phyloP scores from a whole-genome alignment of 2,888 invertebrate genomes.

The Epistrophe eligans region DNA sequence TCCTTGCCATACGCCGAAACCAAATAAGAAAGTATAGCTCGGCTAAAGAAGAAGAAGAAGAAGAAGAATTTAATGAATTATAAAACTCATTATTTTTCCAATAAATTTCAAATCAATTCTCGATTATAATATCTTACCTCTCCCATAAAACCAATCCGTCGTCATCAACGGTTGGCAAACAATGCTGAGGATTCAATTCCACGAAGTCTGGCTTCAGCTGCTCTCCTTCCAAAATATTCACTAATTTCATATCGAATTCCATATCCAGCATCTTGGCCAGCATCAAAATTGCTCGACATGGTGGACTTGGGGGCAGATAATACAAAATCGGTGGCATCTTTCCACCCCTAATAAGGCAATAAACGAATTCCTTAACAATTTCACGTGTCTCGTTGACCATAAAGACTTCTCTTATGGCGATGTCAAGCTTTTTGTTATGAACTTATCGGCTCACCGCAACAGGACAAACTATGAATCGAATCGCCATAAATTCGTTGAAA shows the following conservation, averaged over 20 bases:
- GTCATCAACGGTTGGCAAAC: slow-evolving; percentile 86
- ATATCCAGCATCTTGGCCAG: slow-evolving; percentile 86
- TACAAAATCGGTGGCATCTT: slow-evolving; percentile 85
- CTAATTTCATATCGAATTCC: slow-evolving; percentile 86
- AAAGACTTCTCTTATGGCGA: slow-evolving; percentile 28
- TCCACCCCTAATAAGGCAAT: slow-evolving; percentile 83
- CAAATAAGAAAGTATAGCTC: slow-evolving; percentile 86
- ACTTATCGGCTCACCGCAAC: slow-evolving; percentile 60
- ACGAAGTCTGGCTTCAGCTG: slow-evolving; percentile 87
- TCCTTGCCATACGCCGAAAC: slow-evolving; percentile 86
- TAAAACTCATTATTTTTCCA: slow-evolving; percentile 38
- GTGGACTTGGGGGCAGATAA: slow-evolving; percentile 86
- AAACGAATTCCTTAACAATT: slow-evolving; percentile 84
- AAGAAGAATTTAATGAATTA: slow-evolving; percentile 15
- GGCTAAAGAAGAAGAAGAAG: slow-evolving; percentile 77
- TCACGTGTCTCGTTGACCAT: slow-evolving; percentile 81
- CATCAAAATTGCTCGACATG: slow-evolving; percentile 86
- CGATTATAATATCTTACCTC: slow-evolving; percentile 78
- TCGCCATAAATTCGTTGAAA: slow-evolving; percentile 11
- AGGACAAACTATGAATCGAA: slow-evolving; percentile 41
- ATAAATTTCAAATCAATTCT: slow-evolving; percentile 13
- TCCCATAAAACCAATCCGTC: slow-evolving; percentile 85
- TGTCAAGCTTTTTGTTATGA: slow-evolving; percentile 22
- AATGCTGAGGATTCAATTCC: slow-evolving; percentile 85
- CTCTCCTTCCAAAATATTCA: slow-evolving; percentile 86